Conservation (phyloP, 2,797 vertebrate genomes). For the Tenualosa thibaudeaui region DNA sequence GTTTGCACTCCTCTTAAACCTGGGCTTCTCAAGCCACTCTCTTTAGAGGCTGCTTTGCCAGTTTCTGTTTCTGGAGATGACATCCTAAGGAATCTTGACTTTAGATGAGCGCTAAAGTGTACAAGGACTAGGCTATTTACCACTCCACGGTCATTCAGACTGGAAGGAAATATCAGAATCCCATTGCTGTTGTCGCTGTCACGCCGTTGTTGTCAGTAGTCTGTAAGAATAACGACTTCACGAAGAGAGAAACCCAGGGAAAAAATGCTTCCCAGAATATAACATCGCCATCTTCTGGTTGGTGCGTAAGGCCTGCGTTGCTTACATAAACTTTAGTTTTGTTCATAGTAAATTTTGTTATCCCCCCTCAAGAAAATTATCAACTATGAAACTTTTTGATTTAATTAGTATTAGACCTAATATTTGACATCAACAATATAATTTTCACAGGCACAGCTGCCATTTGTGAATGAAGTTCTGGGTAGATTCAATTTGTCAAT, state of each 20-base stretch:
- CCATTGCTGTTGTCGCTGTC: too few species aligned
- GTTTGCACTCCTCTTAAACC: conserved; percentile 81
- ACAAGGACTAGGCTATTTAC: background rate
- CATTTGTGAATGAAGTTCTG: background rate
- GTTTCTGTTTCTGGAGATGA: conserved; percentile 65
- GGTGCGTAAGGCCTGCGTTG: background rate
- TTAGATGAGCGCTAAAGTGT: background rate
- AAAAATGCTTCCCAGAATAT: background rate
- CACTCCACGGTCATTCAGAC: background rate
- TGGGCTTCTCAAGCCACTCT: conserved; percentile 69
- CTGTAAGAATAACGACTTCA: background rate
- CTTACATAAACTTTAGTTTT: too few species aligned
- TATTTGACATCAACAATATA: too few species aligned
- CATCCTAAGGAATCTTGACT: conserved; percentile 63
- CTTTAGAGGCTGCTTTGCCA: conserved; percentile 61
- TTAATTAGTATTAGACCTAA: too few species aligned
- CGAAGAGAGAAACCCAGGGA: background rate
- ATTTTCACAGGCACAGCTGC: background rate
- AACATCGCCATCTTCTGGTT: conserved; percentile 5
- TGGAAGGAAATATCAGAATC: background rate
- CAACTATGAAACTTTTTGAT: too few species aligned
- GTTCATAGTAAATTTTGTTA: too few species aligned
- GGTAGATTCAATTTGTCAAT: too few species aligned
- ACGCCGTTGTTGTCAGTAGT: background rate
- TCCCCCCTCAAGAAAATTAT: too few species aligned